These are phyloP conservation scores for Hemitrygon akajei DNA, from an alignment of 2,797 vertebrate genomes.

Conservation along the genomic window DNA sequence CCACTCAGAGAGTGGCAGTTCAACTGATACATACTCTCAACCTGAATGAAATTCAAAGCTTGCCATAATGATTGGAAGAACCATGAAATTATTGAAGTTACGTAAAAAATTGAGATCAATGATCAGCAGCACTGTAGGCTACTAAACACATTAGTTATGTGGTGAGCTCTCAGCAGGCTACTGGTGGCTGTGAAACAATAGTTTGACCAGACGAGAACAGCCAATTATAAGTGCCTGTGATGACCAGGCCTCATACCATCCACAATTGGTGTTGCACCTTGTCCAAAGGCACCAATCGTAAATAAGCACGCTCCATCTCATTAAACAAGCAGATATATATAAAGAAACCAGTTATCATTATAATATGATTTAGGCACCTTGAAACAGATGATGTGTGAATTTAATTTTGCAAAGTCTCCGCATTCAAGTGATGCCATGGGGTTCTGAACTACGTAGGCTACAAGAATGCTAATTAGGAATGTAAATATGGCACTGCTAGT, in stretches of 20 bases:
- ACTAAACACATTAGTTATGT: background rate
- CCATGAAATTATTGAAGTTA: background rate
- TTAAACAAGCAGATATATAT: background rate
- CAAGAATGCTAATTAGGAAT: conserved; percentile 27
- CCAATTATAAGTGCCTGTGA: background rate
- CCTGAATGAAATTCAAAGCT: background rate
- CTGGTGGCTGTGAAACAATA: background rate
- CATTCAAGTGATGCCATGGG: conserved; percentile 16
- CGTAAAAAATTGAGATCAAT: too few species aligned
- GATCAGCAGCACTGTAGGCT: background rate
- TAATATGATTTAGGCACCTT: conserved; percentile 16
- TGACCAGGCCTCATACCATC: background rate
- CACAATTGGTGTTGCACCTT: background rate
- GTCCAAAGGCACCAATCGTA: background rate
- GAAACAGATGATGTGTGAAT: conserved; percentile 31
- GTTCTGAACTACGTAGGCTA: conserved; percentile 3
- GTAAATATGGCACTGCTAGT: background rate
- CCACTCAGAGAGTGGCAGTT: background rate
- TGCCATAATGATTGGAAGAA: background rate
- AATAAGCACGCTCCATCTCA: conserved; percentile 13
- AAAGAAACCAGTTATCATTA: conserved; percentile 19
- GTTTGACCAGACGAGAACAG: background rate
- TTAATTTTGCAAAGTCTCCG: conserved; percentile 25
- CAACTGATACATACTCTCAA: background rate
- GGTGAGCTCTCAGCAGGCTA: background rate